A percentile compares a stretch with the other conserved stretches of the same genome.
Evolutionary conservation across 2,113 vertebrate genomes (phyloP).

Genomic region (Microcebus tavaratra): DNA sequence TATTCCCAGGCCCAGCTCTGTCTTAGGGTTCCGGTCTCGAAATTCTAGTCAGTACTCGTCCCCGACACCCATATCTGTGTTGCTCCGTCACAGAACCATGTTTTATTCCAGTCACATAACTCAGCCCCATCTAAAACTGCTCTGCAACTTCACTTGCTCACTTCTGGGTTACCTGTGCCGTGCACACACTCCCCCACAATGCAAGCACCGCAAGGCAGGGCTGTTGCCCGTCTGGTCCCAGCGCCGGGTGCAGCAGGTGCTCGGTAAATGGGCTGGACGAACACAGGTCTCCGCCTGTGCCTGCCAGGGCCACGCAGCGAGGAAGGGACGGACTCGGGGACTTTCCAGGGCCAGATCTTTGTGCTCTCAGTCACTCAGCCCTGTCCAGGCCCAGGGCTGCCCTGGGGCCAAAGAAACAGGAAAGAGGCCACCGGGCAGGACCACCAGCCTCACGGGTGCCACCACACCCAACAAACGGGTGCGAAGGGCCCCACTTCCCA

Average conservation of each 20-base stretch:
- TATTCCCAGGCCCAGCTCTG: neutral
- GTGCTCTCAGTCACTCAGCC: neutral
- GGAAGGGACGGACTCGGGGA: fast-evolving
- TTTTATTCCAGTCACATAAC: neutral
- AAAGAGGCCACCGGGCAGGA: fast-evolving
- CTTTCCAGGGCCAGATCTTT: neutral
- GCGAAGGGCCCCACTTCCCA: neutral
- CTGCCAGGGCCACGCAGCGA: fast-evolving
- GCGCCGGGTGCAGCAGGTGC: neutral
- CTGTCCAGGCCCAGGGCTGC: neutral
- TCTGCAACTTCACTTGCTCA: neutral
- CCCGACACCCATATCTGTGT: neutral
- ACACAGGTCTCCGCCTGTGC: fast-evolving
- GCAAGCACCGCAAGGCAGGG: neutral
- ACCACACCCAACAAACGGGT: neutral
- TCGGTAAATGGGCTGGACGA: neutral
- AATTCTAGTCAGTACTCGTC: neutral
- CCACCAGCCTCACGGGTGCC: neutral
- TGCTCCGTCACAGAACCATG: neutral
- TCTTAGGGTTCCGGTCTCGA: neutral
- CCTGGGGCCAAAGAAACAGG: neutral
- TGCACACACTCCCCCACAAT: neutral
- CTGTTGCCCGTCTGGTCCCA: neutral
- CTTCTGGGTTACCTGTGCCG: neutral
- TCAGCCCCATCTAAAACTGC: neutral